Evolutionary conservation across 2,888 invertebrate species (phyloP).

Genomic region (Salticus scenicus): DNA sequence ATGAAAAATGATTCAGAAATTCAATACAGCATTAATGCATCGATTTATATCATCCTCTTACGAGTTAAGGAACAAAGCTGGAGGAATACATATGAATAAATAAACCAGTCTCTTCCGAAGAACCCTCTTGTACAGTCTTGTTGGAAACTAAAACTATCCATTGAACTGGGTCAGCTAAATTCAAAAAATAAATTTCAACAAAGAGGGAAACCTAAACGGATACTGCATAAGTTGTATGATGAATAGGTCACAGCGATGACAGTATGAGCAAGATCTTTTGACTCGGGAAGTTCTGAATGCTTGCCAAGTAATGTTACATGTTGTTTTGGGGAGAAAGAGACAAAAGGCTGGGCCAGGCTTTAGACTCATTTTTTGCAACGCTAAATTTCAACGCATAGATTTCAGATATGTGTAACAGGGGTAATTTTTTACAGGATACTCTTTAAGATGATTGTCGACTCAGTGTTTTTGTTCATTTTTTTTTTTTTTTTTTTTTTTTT

Average conservation of each 20-base stretch:
- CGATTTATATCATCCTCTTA: conserved; percentile 36
- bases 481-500: neutral
- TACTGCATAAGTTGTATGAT: conserved; percentile 60
- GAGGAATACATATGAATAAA: conserved; percentile 42
- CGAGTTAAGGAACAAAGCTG: conserved; percentile 21
- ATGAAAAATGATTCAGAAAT: conserved; percentile 14
- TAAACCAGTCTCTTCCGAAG: conserved; percentile 18
- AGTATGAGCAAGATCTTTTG: conserved; percentile 22
- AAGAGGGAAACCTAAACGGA: conserved; percentile 6
- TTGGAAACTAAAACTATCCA: conserved; percentile 9
- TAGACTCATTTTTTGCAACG: neutral
- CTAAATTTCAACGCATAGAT: conserved; percentile 10
- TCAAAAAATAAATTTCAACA: neutral
- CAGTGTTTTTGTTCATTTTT: neutral
- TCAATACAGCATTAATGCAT: conserved; percentile 37
- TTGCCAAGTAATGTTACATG: conserved; percentile 60
- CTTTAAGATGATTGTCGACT: neutral
- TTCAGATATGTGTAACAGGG: neutral
- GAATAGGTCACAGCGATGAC: conserved; percentile 51
- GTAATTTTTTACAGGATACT: neutral
- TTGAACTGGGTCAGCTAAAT: conserved; percentile 4
- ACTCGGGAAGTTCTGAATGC: conserved; percentile 33
- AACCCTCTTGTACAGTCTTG: neutral
- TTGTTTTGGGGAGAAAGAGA: conserved; percentile 21
- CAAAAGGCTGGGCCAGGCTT: conserved; percentile 24